Evolutionary conservation across 2,888 invertebrate genomes (phyloP).

Genomic region (Allophyes oxyacanthae): DNA sequence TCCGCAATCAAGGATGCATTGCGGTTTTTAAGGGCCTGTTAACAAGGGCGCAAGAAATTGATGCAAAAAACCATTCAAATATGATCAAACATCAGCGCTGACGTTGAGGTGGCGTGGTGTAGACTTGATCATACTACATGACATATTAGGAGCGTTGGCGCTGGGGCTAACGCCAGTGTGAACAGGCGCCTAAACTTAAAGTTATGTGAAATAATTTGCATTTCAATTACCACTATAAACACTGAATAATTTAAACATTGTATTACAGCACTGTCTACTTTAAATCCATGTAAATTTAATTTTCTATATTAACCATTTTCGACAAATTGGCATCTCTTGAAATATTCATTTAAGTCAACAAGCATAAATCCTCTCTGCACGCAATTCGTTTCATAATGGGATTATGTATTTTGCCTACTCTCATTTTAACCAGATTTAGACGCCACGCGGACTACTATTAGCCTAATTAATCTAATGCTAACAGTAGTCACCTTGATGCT

Average conservation of each 20-base stretch:
- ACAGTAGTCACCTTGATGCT: slow-evolving; percentile 54
- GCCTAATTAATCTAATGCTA: slow-evolving; percentile 37
- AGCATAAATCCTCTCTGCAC: slow-evolving; percentile 41
- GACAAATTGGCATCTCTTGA: slow-evolving; percentile 28
- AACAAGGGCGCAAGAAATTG: no score
- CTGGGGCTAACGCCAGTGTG: no score
- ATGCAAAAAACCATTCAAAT: no score
- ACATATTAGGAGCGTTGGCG: no score
- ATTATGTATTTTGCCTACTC: slow-evolving; percentile 59
- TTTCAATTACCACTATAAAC: slow-evolving; percentile 44
- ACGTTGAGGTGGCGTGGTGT: no score
- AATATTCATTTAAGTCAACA: slow-evolving; percentile 39
- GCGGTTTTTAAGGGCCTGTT: slow-evolving; percentile 6
- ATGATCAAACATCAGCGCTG: no score
- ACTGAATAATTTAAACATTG: slow-evolving; percentile 44
- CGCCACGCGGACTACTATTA: slow-evolving; percentile 48
- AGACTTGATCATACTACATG: no score
- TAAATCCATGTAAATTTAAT: slow-evolving; percentile 37
- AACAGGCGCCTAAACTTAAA: slow-evolving; percentile 41
- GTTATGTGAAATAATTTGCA: slow-evolving; percentile 50
- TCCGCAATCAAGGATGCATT: slow-evolving; percentile 25
- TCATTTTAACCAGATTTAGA: slow-evolving; percentile 70
- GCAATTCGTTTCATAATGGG: slow-evolving; percentile 31
- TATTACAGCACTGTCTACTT: slow-evolving; percentile 48
- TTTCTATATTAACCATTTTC: slow-evolving; percentile 31